Base-by-base conservation (phyloP, 2,113 vertebrate genomes). In the Rutilus rutilus region DNA sequence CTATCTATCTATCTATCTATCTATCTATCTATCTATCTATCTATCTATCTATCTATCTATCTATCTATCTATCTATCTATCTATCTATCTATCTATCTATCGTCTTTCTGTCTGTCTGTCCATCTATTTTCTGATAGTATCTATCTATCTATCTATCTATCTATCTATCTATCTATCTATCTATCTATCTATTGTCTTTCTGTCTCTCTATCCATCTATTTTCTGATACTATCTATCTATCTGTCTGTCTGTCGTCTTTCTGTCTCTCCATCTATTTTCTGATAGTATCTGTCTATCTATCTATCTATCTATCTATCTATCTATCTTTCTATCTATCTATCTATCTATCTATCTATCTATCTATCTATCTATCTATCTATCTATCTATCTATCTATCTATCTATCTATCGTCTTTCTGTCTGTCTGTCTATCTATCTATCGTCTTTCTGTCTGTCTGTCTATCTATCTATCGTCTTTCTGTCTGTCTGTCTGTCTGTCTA, bases 1-100 rank as follows among this genome's bases (percentile, higher is more conserved):
- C 50, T 52, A 17, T 52, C 4, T 5, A 17, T 52, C 4, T 50
- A 1, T 5, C 4, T 50, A 5, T 50, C 47, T 14, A 50, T 47
- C 11, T 14, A 47, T 47, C 11, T 14, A 50, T 50, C 47, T 50
- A 50, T 50, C 47, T 50, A 15, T 50, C 27, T 30, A 33, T 33
- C 64, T 67, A 67, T 67, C 27, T 67, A 67, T 67, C 27, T 33
- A 67, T 67, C 12, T 30, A 65, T 65, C 64, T 65, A 65, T 65
- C 64, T 65, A 11, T 65, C 62, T 65, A 25, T 65, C 62, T 65
- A 25, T 65, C 64, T 67, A 67, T 67, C 12, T 17, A 17, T 67
- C 12, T 67, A 27, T 27, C 64, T 30, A 17, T 67, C 27, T 67
- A 33, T 67, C 27, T 67, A 30, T 27, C 64, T 27, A 65, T 65